A percentile compares a stretch with the other conserved stretches of the same genome.
These are phyloP conservation scores for Synanthedon myopaeformis DNA, from an alignment of 2,888 invertebrate genomes.

Conservation along the genomic window DNA sequence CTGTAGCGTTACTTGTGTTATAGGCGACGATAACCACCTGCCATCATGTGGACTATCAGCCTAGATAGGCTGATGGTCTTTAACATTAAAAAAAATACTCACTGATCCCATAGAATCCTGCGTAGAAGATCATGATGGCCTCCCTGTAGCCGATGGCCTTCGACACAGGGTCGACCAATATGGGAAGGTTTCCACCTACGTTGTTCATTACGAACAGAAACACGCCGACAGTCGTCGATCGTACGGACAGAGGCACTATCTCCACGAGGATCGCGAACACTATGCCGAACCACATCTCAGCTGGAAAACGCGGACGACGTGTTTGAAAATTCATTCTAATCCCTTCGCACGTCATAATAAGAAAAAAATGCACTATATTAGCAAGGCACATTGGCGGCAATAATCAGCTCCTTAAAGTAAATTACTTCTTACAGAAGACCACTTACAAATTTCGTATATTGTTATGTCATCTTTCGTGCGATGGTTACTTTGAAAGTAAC, in stretches of 20 bases:
- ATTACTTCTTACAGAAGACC: neutral
- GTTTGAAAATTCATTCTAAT: no score
- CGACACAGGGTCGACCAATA: slow-evolving; percentile 86
- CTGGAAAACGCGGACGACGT: slow-evolving; percentile 40
- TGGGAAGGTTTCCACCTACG: slow-evolving; percentile 90
- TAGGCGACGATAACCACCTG: no score
- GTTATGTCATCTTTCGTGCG: no score
- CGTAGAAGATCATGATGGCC: slow-evolving; percentile 88
- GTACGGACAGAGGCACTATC: slow-evolving; percentile 83
- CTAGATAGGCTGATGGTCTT: no score
- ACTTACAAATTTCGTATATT: no score
- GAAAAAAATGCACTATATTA: no score
- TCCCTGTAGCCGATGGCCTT: slow-evolving; percentile 85
- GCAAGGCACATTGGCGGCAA: no score
- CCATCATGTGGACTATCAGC: no score
- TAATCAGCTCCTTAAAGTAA: no score
- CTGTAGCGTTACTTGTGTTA: no score
- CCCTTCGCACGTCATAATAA: no score
- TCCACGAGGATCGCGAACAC: slow-evolving; percentile 91
- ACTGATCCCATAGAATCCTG: slow-evolving; percentile 89
- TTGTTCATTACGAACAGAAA: slow-evolving; percentile 95
- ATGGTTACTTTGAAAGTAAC: no score
- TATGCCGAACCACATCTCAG: slow-evolving; percentile 96
- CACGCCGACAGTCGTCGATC: slow-evolving; percentile 87
- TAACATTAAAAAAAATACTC: slow-evolving; percentile 39